Evolutionary conservation across 2,113 vertebrate genomes (phyloP), one percentile per base, ranked within the genome.

Genomic region (Halichoerus grypus): DNA sequence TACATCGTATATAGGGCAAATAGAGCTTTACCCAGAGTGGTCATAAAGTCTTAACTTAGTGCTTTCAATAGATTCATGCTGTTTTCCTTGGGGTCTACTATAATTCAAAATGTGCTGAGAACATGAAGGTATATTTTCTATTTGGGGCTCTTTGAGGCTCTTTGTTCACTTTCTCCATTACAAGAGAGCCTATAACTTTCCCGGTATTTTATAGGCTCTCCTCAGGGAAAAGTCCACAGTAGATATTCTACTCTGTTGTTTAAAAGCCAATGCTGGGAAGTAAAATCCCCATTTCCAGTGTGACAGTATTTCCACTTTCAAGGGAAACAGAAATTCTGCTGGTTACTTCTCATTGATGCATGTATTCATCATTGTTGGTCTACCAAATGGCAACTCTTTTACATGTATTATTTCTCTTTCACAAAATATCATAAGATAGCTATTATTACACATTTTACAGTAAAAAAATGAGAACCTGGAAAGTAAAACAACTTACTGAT

Each of bases 31-130:
- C 80, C 76, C 97, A 95, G 87, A 53, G 57, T 91, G 87, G 28
- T 42, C 76, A 65, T 97, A 96, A 97, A 92, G 81, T 71, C 59
- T 97, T 97, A 94, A 63, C 55, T 61, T 61, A 91, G 80, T 95
- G 83, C 33, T 96, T 98, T 84, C 74, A 61, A 7, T 87, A 91
- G 83, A 89, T 90, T 4, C 3, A 3, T 71, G 55, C 13, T 96
- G 69, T 77, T 89, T 84, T 92, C 97, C 90, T 96, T 94, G n/a
- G 90, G 55, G 95, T 97, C 74, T 88, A 92, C 49, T 97, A 42
- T 90, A 95, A 92, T 69, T 97, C 94, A 97, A 94, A 97, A 71
- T 81, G 55, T 16, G 1, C 69, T 90, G 74, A 93, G 83, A 83
- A 89, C 42, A 90, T 16, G 71, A 93, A 87, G 39, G 55, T 21